A percentile compares a stretch with the other conserved stretches of the same genome.
These are phyloP conservation scores for Megaptera novaeangliae DNA, from an alignment of 2,113 vertebrate genomes.

Conservation along the genomic window DNA sequence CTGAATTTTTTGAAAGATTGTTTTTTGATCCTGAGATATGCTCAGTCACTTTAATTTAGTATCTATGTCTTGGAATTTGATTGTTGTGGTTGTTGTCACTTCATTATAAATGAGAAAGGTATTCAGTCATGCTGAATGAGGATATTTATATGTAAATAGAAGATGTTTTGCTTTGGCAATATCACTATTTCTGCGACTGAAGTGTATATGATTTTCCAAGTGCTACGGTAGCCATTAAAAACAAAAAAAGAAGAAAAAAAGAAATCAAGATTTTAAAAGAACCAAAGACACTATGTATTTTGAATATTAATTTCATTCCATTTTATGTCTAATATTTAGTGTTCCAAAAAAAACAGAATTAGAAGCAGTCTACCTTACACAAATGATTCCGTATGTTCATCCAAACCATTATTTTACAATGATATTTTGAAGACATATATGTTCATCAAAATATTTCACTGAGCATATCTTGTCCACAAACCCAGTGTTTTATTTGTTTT, in stretches of 20 bases:
- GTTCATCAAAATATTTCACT: not conserved
- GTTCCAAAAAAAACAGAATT: conserved; percentile 2
- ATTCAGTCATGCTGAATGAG: conserved; percentile 77
- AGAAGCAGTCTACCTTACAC: not conserved
- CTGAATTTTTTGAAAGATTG: conserved; percentile 70
- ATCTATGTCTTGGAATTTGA: conserved; percentile 75
- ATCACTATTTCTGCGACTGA: conserved; percentile 68
- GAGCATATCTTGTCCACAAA: not conserved
- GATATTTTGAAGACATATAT: not conserved
- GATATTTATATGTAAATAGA: conserved; percentile 83
- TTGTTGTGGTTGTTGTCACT: conserved; percentile 68
- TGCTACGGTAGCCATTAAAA: conserved; percentile 54
- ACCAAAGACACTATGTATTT: conserved; percentile 29
- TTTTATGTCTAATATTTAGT: not conserved
- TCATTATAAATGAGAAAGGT: conserved; percentile 75
- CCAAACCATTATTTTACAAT: not conserved
- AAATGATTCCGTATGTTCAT: not conserved
- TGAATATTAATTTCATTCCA: conserved; percentile 47
- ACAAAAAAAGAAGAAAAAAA: not conserved
- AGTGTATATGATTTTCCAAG: conserved; percentile 69
- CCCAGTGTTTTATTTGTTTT: not conserved
- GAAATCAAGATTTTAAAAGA: conserved; percentile 14
- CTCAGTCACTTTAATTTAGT: conserved; percentile 78
- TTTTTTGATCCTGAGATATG: conserved; percentile 65
- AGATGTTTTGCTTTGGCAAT: conserved; percentile 76